Base-by-base conservation (phyloP, 2,113 vertebrate genomes). In the Semnornis frantzii region DNA sequence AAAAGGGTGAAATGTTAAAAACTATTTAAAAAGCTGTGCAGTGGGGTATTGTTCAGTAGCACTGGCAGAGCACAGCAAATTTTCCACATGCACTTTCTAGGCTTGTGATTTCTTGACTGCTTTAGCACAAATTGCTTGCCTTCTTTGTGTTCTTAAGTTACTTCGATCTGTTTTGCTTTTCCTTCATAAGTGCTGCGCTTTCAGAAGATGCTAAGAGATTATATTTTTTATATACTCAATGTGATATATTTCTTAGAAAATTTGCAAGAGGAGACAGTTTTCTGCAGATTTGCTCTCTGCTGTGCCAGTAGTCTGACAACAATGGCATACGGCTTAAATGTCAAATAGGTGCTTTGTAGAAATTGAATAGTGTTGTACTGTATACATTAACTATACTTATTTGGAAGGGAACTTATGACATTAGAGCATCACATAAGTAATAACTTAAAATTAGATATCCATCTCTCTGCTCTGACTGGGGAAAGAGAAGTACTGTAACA, bases 11-110 rank as follows among this genome's bases (percentile, higher is more conserved):
- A 93, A 94, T 91, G 77, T 85, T 93, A 77, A 87, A 95, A 89
- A 69, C 71, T 42, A 46, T 90, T 94, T 14, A 42, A 92, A 95
- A 94, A 86, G 12, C 68, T 81, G 34, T 90, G 82, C 78, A 89
- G 76, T 42, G 30, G 82, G 58, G 85, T 93, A 87, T 95, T 96
- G 90, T 94, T 94, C 91, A 88, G 87, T 94, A 93, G 90, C 92
- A 73, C 75, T 95, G 93, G 72, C 87, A 90, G 66, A 91, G 54
- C 24, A 64, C 60, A 92, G 74, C 8, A 59, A 69, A 58, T 83
- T 85, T 94, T 92, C 65, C 92, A 72, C 87, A 87, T 81, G 33
- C 70, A 65, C 89, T 92, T 96, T 95, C 93, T 93, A 96, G 81
- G 72, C 92, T 95, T 96, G 64, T 85, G 80, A 85, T 92, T 95